Percentiles rank a stretch among this genome's conserved stretches.
Conservation (phyloP, 2,797 vertebrate species). For the Fratercula arctica region DNA sequence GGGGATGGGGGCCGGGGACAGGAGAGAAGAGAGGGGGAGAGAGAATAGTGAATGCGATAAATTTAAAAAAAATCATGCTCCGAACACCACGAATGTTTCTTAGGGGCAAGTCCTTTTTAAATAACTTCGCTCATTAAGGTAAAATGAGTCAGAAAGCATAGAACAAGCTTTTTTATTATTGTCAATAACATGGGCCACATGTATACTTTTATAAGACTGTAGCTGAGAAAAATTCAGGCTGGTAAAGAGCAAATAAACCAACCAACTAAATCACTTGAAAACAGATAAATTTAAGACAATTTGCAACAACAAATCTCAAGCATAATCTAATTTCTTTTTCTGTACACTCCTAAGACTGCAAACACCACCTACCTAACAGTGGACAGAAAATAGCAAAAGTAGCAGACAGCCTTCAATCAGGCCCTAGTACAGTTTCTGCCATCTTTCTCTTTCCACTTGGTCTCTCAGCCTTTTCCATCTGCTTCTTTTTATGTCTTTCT, state of each 20-base stretch:
- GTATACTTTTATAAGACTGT: not conserved
- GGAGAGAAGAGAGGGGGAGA: not conserved
- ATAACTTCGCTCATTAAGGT: not conserved
- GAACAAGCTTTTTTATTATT: not conserved
- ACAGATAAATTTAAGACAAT: not conserved
- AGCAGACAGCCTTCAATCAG: not conserved
- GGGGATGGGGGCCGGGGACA: not conserved
- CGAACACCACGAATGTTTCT: not conserved
- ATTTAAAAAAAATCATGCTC: not conserved
- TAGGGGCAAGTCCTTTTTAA: not conserved
- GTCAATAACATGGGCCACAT: not conserved
- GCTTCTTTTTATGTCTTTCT: not conserved
- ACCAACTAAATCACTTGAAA: not conserved
- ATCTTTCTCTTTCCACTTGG: not conserved
- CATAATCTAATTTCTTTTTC: not conserved
- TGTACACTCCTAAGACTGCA: not conserved
- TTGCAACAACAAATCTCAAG: not conserved
- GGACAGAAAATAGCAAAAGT: not conserved
- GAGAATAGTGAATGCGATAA: not conserved
- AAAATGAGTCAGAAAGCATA: not conserved
- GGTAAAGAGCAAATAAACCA: not conserved
- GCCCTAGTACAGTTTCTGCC: not conserved
- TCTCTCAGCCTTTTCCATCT: not conserved
- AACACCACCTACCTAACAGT: not conserved
- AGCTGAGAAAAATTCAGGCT: not conserved